Conservation (phyloP, 2,113 vertebrate genomes). For the Glaucidium brasilianum region DNA sequence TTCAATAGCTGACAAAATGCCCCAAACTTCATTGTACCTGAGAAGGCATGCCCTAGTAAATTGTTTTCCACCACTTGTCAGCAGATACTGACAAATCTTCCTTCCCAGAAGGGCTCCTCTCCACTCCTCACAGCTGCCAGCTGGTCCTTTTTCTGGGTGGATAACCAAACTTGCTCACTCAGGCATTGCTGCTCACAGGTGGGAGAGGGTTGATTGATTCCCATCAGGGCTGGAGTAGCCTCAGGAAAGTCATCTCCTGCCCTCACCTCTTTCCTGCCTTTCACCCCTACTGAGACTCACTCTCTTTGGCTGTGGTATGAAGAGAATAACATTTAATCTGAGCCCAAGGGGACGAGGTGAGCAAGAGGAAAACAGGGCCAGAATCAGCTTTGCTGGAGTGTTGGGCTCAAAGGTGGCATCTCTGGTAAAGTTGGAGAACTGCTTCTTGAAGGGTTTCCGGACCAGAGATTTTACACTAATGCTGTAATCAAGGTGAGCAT, state of each 20-base stretch:
- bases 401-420: background rate
- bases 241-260: background rate
- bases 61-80: background rate
- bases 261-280: background rate
- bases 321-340: background rate
- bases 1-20: background rate
- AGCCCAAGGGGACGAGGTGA: background rate
- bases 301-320: background rate
- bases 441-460: background rate
- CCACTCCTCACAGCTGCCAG: background rate
- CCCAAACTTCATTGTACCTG: background rate
- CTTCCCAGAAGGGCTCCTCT: background rate
- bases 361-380: background rate
- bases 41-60: background rate
- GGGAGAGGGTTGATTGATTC: background rate
- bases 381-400: background rate
- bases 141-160: background rate
- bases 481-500: background rate
- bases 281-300: background rate
- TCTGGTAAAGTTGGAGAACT: background rate
- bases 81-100: background rate
- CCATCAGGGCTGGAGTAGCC: background rate
- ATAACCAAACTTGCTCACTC: background rate
- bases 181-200: background rate
- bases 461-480: background rate